Base-by-base conservation (phyloP, 1,140 invertebrate species). In the Heliconius himera region DNA sequence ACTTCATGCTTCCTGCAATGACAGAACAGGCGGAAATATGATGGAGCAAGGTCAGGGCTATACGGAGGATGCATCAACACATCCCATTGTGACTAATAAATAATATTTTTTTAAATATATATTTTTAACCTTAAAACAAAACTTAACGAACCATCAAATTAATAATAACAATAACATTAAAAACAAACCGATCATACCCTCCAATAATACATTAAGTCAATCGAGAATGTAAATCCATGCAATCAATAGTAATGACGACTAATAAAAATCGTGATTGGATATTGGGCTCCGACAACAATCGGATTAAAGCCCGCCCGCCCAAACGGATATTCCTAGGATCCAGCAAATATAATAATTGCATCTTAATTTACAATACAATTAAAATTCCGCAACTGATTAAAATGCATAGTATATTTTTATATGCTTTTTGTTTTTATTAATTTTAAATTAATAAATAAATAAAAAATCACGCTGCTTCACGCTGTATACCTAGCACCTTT, bases 191-290 rank as follows among this genome's bases (percentile, higher is more conserved):
- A 66, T 66, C 60, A 66, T 46, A 46, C 38, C 46, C 46, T 38
- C 60, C 66, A 56, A 41, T 66, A 76, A 76, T 66, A 16, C 29
- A 41, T 66, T 66, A 66, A 70, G 74, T 79, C 49, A 71, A 79
- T 76, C 71, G 51, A 72, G 73, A 74, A 71, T 76, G 78, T 49
- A 71, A 70, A 76, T 76, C 77, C 78, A 70, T 22, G 75, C 82
- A 84, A 87, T 88, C 84, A 88, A 89, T 89, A 87, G 87, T 88
- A 87, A 87, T 86, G 85, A 86, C 80, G 84, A 87, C 85, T 89
- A 88, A 90, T 87, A 89, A 89, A 89, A 89, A 87, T 79, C 84
- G 73, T 87, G 87, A 88, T 87, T 89, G 87, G 87, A 87, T 84
- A 79, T 78, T 78, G 41, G 46, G 73, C 33, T 29, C 77, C 76